These are phyloP conservation scores for Leiothrix lutea DNA, from an alignment of 2,113 vertebrate genomes.

Conservation along the genomic window DNA sequence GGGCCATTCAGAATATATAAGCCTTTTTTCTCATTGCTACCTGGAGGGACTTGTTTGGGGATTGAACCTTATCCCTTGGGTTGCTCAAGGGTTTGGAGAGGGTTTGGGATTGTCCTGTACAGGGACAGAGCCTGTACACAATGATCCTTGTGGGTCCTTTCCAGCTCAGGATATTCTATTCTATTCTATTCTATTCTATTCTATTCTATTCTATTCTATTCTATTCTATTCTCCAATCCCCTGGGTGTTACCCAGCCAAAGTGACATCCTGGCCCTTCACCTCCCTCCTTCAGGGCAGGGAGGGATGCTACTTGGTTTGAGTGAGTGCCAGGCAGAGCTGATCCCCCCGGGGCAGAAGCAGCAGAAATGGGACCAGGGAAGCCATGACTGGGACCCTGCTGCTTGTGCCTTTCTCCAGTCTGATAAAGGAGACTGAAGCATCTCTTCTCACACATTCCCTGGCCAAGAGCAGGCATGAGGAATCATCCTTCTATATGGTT, in stretches of 20 bases:
- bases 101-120: not conserved
- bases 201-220: not conserved
- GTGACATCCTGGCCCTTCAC: not conserved
- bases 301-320: not conserved
- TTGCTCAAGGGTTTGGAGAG: not conserved
- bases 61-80: not conserved
- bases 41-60: not conserved
- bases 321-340: not conserved
- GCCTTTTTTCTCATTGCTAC: not conserved
- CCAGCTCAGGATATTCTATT: not conserved
- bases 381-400: fast-evolving
- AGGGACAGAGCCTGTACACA: not conserved
- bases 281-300: not conserved
- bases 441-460: not conserved
- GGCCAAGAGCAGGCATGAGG: not conserved
- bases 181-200: not conserved
- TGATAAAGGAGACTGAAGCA: not conserved
- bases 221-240: not conserved
- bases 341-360: not conserved
- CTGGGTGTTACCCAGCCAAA: not conserved
- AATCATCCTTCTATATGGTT: not conserved
- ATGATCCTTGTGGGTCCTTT: not conserved
- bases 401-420: not conserved
- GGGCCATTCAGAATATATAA: not conserved
- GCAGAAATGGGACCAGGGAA: not conserved